Conservation (phyloP, 64 coral and sea anemone species). For the Cladopsammia gracilis region DNA sequence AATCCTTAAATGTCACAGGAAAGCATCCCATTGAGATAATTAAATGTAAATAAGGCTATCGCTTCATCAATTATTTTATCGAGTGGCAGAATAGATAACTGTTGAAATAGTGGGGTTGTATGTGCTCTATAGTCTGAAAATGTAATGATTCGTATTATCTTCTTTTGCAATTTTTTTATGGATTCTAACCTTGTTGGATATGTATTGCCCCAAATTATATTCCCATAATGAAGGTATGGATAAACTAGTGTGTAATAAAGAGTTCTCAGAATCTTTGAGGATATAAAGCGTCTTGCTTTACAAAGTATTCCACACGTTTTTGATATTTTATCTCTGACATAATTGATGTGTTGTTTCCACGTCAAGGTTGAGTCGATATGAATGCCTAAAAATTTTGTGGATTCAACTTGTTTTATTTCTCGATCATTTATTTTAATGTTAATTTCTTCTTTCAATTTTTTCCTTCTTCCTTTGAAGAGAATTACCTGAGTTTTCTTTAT, state of each 20-base stretch:
- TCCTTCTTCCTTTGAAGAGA: too few relatives aligned
- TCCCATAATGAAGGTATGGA: slow-evolving; percentile 57
- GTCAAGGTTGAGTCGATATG: too few relatives aligned
- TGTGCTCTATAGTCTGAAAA: slow-evolving; percentile 10
- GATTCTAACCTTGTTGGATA: slow-evolving; percentile 33
- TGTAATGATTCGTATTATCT: slow-evolving; percentile 25
- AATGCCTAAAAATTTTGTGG: too few relatives aligned
- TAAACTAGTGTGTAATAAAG: slow-evolving; percentile 50
- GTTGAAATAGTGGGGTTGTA: slow-evolving; percentile 40
- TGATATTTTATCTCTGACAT: slow-evolving; percentile 14
- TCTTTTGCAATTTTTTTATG: slow-evolving; percentile 36
- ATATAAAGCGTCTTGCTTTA: slow-evolving; percentile 15
- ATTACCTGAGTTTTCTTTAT: too few relatives aligned
- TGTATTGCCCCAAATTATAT: slow-evolving; percentile 52
- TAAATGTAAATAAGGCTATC: too few relatives aligned
- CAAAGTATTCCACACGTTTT: slow-evolving; percentile 27
- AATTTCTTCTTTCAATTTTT: too few relatives aligned
- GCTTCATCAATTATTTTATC: not conserved
- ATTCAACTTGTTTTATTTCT: too few relatives aligned
- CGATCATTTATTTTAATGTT: too few relatives aligned
- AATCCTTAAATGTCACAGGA: too few relatives aligned
- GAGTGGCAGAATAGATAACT: slow-evolving; percentile 27
- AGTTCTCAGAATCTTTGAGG: not conserved
- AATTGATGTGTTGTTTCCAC: too few relatives aligned
- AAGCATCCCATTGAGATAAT: too few relatives aligned